These are phyloP conservation scores for Notodonta dromedarius DNA, from an alignment of 2,888 invertebrate genomes.

Conservation along the genomic window DNA sequence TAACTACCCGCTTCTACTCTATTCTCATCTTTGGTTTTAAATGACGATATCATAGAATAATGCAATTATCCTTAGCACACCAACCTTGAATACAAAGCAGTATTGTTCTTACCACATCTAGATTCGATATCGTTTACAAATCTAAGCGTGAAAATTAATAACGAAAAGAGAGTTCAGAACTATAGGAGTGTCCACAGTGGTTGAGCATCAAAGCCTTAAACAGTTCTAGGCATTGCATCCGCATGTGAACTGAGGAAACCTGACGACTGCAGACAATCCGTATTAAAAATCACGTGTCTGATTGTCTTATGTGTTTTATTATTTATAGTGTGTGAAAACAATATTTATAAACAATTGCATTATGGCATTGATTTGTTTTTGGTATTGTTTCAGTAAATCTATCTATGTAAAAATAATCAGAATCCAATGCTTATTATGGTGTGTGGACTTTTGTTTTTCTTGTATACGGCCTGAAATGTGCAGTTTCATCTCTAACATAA, in stretches of 20 bases:
- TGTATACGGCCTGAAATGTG: too few species aligned
- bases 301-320: not conserved
- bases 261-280: conserved; percentile 35
- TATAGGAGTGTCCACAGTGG: not conserved
- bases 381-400: too few species aligned
- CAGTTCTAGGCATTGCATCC: conserved; percentile 29
- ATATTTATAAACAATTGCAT: too few species aligned
- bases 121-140: not conserved
- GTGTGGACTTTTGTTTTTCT: too few species aligned
- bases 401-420: too few species aligned
- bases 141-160: conserved; percentile 1
- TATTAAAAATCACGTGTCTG: conserved; percentile 39
- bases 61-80: not conserved
- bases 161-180: not conserved
- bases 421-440: too few species aligned
- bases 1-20: too few species aligned
- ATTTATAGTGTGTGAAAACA: too few species aligned
- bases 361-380: too few species aligned
- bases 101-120: not conserved
- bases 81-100: not conserved
- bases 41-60: not conserved
- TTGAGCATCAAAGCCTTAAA: conserved; percentile 15
- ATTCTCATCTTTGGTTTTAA: not conserved
- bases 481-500: too few species aligned
- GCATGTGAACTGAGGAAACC: conserved; percentile 44